Conservation (phyloP, 2,797 vertebrate genomes). For the Halcyon leucocephala region DNA sequence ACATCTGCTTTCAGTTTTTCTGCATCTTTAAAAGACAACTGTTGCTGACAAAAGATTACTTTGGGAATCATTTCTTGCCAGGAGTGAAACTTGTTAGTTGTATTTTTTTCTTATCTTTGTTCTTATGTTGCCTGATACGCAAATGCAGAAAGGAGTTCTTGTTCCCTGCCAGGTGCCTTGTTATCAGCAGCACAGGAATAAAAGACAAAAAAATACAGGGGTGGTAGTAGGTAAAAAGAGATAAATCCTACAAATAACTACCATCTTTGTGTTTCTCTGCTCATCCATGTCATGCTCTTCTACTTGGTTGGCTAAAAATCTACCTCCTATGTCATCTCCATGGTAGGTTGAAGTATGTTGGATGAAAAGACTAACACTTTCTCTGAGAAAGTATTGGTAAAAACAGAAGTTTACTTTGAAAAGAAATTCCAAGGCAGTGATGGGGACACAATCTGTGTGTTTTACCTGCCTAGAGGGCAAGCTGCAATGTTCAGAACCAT, state of each 20-base stretch:
- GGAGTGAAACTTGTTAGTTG: not conserved
- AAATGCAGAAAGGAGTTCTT: not conserved
- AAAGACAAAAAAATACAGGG: not conserved
- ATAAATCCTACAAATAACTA: not conserved
- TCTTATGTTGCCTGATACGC: not conserved
- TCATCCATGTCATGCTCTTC: not conserved
- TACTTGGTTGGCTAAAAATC: slow-evolving; percentile 7
- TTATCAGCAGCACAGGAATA: not conserved
- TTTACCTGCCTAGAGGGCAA: slow-evolving; percentile 26
- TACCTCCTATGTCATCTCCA: not conserved
- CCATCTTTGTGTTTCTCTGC: slow-evolving; percentile 26
- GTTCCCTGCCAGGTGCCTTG: not conserved
- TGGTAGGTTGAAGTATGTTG: not conserved
- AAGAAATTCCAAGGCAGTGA: not conserved
- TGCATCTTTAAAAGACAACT: not conserved
- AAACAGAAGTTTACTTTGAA: slow-evolving; percentile 23
- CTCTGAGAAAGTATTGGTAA: not conserved
- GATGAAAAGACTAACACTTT: not conserved
- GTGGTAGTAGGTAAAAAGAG: slow-evolving; percentile 6
- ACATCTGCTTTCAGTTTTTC: not conserved
- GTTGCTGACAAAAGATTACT: not conserved
- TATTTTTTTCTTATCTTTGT: not conserved
- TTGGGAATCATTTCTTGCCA: not conserved
- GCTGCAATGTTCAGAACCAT: not conserved
- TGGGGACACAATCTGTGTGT: not conserved